A percentile compares a stretch with the other conserved stretches of the same genome.
Evolutionary conservation across 2,797 vertebrate genomes (phyloP).

Genomic region (Selene dorsalis): DNA sequence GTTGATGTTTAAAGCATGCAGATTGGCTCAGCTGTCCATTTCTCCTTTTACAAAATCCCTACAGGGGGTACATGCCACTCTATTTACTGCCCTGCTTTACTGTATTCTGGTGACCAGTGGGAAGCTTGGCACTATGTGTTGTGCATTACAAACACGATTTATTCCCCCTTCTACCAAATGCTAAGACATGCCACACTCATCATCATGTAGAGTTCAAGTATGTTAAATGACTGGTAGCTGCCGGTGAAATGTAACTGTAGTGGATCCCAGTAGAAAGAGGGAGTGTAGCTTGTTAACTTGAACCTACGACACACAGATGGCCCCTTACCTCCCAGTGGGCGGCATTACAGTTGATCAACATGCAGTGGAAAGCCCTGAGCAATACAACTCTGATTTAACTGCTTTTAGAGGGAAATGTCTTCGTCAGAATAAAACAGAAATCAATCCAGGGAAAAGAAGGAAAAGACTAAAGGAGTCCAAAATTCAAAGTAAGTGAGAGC

Average conservation of each 20-base stretch:
- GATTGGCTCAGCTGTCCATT: conserved; percentile 71
- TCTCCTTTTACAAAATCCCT: conserved; percentile 73
- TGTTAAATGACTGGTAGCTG: conserved; percentile 53
- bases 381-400: not conserved
- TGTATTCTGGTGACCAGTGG: conserved; percentile 52
- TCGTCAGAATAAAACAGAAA: conserved; percentile 16
- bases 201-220: conserved; percentile 39
- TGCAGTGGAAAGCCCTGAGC: conserved; percentile 20
- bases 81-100: conserved; percentile 24
- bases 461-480: not conserved
- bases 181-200: conserved; percentile 44
- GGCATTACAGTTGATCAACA: conserved; percentile 5
- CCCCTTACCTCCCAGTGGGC: conserved; percentile 3
- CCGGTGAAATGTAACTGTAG: conserved; percentile 18
- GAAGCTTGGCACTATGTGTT: conserved; percentile 45
- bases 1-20: conserved; percentile 48
- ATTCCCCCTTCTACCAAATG: conserved; percentile 53
- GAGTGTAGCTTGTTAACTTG: conserved; percentile 27
- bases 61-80: conserved; percentile 58
- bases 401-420: not conserved
- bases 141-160: conserved; percentile 56
- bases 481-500: conserved; percentile 15
- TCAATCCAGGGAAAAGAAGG: not conserved
- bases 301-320: conserved; percentile 4
- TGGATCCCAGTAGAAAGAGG: not conserved